These are phyloP conservation scores for Leucopsar rothschildi DNA, from an alignment of 2,113 vertebrate genomes.

Conservation along the genomic window DNA sequence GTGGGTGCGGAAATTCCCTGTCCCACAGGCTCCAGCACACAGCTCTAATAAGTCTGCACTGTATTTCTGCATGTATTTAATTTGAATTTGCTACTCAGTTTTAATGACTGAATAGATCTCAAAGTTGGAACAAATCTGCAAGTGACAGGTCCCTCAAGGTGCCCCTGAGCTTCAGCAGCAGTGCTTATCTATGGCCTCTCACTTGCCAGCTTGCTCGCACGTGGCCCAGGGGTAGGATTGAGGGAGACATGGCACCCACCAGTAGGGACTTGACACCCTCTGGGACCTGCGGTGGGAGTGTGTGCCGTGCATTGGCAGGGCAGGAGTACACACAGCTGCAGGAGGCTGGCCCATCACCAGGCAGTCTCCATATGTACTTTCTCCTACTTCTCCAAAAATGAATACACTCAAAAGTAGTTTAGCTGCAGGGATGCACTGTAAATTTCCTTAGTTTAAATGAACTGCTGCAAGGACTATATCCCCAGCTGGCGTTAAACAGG, in stretches of 20 bases:
- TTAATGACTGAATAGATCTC: not conserved
- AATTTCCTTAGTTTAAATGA: constrained; percentile 35
- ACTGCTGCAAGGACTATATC: not conserved
- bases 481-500: not conserved
- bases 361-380: not conserved
- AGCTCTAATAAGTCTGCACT: not conserved
- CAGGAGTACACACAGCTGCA: constrained; percentile 1
- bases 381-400: not conserved
- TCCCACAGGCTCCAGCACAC: not conserved
- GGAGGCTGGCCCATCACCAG: not conserved
- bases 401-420: not conserved
- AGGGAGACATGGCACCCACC: not conserved
- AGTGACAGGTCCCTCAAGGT: fast-evolving
- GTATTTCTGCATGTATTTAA: not conserved
- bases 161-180: not conserved
- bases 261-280: not conserved
- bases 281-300: not conserved
- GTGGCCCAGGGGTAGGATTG: not conserved
- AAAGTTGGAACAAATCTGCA: not conserved
- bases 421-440: not conserved
- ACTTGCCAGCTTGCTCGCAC: fast-evolving
- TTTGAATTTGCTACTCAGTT: not conserved
- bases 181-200: not conserved
- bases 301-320: not conserved
- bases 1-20: not conserved